Percentiles rank a stretch among this genome's conserved stretches.
These are phyloP conservation scores for Episyrphus balteatus DNA, from an alignment of 1,140 invertebrate species.

Conservation along the genomic window DNA sequence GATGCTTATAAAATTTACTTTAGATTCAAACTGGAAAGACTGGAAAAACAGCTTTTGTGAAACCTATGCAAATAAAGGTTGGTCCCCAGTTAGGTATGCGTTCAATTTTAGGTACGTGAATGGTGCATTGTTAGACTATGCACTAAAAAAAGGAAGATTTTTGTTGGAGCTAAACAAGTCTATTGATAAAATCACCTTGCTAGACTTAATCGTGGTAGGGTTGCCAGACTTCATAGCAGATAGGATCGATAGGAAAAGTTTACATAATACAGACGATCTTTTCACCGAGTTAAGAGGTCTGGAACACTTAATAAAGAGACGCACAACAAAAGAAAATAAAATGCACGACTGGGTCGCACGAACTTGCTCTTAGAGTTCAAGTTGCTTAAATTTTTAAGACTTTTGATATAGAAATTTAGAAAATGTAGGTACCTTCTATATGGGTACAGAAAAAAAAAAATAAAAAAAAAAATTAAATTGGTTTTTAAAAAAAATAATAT, in stretches of 20 bases:
- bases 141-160: slow-evolving; percentile 11
- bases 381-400: too few species aligned
- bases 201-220: slow-evolving; percentile 21
- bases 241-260: slow-evolving; percentile 17
- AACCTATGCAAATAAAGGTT: slow-evolving; percentile 22
- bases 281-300: slow-evolving; percentile 5
- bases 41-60: slow-evolving; percentile 28
- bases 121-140: slow-evolving; percentile 15
- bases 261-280: slow-evolving; percentile 17
- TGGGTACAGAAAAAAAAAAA: too few species aligned
- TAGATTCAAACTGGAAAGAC: slow-evolving; percentile 19
- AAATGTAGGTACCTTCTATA: too few species aligned
- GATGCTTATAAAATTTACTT: slow-evolving; percentile 25
- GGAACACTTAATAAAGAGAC: too few species aligned
- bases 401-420: too few species aligned
- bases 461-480: too few species aligned
- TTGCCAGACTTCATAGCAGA: slow-evolving; percentile 23
- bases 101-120: slow-evolving; percentile 9
- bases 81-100: slow-evolving; percentile 16
- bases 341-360: too few species aligned
- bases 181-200: slow-evolving; percentile 16
- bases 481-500: not conserved
- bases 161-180: slow-evolving; percentile 15
- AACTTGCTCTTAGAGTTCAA: too few species aligned
- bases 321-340: too few species aligned